Percentiles rank a stretch among this genome's conserved stretches.
Evolutionary conservation across 2,797 vertebrate species (phyloP).

Genomic region (Sebastes miniatus): DNA sequence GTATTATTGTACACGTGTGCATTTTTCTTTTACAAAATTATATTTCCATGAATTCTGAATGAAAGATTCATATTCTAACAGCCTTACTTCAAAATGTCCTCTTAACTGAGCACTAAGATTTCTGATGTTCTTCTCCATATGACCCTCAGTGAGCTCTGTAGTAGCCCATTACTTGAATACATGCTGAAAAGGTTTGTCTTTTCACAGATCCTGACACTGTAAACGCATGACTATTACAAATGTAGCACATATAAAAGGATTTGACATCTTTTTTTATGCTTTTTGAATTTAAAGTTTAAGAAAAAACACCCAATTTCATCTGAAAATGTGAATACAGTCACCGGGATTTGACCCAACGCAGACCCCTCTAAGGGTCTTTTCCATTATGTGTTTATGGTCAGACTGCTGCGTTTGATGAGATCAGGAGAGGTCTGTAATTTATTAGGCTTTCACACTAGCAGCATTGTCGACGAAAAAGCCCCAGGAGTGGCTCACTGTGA

Average conservation of each 20-base stretch:
- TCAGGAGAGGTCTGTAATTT: constrained; percentile 62
- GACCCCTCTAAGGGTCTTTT: constrained; percentile 5
- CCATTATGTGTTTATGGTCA: constrained; percentile 50
- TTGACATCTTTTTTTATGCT: neutral
- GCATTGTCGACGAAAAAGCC: constrained; percentile 51
- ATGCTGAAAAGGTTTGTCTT: neutral
- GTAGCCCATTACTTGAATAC: neutral
- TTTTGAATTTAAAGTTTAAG: neutral
- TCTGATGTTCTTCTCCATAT: neutral
- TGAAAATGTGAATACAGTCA: neutral
- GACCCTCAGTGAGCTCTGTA: neutral
- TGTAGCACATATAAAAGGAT: neutral
- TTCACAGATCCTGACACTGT: neutral
- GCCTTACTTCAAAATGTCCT: neutral
- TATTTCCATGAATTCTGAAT: neutral
- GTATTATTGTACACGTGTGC: neutral
- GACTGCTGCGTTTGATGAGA: constrained; percentile 44
- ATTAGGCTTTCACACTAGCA: constrained; percentile 64
- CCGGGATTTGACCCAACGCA: constrained; percentile 13
- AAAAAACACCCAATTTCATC: neutral
- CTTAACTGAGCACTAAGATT: neutral
- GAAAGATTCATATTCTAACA: neutral
- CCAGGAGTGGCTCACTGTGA: constrained; percentile 48
- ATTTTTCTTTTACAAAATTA: neutral
- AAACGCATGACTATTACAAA: neutral